Evolutionary conservation across 2,888 invertebrate species (phyloP).

Genomic region (Kryphioiulus occultus): DNA sequence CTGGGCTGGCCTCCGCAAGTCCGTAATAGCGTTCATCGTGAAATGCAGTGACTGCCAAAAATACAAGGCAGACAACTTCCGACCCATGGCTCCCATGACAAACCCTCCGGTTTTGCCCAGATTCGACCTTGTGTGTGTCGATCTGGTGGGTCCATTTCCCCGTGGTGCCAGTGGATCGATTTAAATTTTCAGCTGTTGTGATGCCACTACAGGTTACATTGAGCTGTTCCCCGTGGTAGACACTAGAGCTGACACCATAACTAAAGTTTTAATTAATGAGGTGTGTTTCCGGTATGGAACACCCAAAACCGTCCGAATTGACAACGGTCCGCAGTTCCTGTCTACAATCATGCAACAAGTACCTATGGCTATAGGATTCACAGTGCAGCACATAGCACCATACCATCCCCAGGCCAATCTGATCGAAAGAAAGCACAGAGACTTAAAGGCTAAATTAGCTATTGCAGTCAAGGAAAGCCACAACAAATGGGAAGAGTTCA

Average conservation of each 20-base stretch:
- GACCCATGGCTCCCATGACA: background rate
- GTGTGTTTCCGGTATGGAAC: background rate
- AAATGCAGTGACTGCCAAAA: too few relatives aligned
- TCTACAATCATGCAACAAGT: background rate
- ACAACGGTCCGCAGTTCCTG: background rate
- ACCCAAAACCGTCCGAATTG: background rate
- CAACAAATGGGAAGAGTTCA: too few relatives aligned
- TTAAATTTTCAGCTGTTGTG: background rate
- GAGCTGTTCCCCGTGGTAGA: background rate
- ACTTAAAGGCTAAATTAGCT: background rate
- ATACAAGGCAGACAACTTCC: too few relatives aligned
- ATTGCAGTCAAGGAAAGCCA: background rate
- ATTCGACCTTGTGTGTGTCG: background rate
- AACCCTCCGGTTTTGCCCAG: background rate
- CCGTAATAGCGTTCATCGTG: too few relatives aligned
- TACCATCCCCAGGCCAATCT: background rate
- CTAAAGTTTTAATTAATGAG: background rate
- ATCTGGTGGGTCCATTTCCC: background rate
- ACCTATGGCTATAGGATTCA: background rate
- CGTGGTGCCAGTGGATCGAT: accelerated
- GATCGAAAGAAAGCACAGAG: background rate
- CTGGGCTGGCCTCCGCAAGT: background rate
- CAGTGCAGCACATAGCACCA: background rate
- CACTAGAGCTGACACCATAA: background rate
- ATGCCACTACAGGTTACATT: background rate